Conservation (phyloP, 2,888 invertebrate species). For the Agriopis aurantiaria region DNA sequence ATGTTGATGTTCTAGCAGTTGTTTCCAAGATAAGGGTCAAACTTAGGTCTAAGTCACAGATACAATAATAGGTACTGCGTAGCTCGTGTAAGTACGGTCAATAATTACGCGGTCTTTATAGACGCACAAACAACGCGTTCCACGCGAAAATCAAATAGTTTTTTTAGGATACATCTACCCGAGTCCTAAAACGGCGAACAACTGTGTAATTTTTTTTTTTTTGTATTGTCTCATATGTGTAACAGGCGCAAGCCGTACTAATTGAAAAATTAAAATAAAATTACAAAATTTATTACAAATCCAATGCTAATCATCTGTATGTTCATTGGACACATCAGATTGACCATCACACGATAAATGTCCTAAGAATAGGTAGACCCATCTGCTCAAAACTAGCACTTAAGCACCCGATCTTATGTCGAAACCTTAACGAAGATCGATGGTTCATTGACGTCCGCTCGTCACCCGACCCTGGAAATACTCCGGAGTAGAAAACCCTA, state of each 20-base stretch:
- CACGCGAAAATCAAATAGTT: too few species aligned
- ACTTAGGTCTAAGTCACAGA: not conserved
- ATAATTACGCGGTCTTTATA: too few species aligned
- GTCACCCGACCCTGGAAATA: conserved; percentile 30
- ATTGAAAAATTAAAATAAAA: too few species aligned
- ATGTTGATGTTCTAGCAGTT: conserved; percentile 25
- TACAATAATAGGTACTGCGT: not conserved
- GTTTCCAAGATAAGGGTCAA: conserved; percentile 8
- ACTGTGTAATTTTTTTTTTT: too few species aligned
- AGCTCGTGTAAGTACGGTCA: too few species aligned
- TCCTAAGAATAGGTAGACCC: not conserved
- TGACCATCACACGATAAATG: not conserved
- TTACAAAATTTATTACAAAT: not conserved
- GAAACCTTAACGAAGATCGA: conserved; percentile 44
- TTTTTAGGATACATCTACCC: too few species aligned
- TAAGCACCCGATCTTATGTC: conserved; percentile 13
- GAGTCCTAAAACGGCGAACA: too few species aligned
- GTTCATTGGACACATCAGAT: not conserved
- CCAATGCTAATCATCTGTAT: not conserved
- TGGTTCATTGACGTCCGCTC: conserved; percentile 42
- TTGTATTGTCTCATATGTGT: too few species aligned
- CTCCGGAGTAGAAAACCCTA: conserved; percentile 3
- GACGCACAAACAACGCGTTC: too few species aligned
- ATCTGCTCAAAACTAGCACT: conserved; percentile 6
- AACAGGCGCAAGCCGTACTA: too few species aligned